Percentiles rank a stretch among this genome's conserved stretches.
Conservation (phyloP, 2,797 vertebrate genomes). For the Clamator glandarius region DNA sequence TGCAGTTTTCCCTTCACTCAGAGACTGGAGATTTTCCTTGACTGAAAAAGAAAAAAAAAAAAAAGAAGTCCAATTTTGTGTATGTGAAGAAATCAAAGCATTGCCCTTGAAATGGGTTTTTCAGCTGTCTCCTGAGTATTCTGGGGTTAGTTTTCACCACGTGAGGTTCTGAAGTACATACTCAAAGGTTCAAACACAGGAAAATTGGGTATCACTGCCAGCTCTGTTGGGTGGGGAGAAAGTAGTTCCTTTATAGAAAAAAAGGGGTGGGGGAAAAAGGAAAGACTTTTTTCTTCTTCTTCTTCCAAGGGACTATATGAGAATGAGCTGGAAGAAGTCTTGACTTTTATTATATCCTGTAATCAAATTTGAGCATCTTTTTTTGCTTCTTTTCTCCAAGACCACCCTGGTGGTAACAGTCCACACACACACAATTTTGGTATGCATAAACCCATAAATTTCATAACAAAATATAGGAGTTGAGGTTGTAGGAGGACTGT, state of each 20-base stretch:
- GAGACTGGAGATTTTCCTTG: slow-evolving; percentile 44
- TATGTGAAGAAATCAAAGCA: slow-evolving; percentile 59
- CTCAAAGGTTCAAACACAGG: slow-evolving; percentile 64
- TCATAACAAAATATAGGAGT: slow-evolving; percentile 65
- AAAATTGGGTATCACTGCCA: slow-evolving; percentile 60
- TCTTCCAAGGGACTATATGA: slow-evolving; percentile 48
- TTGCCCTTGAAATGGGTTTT: slow-evolving; percentile 61
- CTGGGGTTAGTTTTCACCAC: slow-evolving; percentile 68
- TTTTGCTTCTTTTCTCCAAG: slow-evolving; percentile 61
- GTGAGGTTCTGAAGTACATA: slow-evolving; percentile 69
- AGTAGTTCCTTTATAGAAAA: slow-evolving; percentile 49
- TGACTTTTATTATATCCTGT: slow-evolving; percentile 75
- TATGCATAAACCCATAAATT: slow-evolving; percentile 68
- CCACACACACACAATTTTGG: slow-evolving; percentile 56
- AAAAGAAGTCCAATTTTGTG: slow-evolving; percentile 33
- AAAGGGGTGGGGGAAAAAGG: background rate
- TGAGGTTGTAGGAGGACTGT: slow-evolving; percentile 64
- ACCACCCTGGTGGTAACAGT: slow-evolving; percentile 70
- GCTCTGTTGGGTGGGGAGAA: slow-evolving; percentile 65
- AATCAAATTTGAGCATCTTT: slow-evolving; percentile 73
- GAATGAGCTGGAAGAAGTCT: slow-evolving; percentile 61
- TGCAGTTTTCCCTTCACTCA: slow-evolving; percentile 63
- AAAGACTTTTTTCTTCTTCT: background rate
- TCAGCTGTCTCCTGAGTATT: slow-evolving; percentile 67
- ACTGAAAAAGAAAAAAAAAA: background rate